Evolutionary conservation across 2,113 vertebrate species (phyloP).

Genomic region (Zosterops hypoxanthus): DNA sequence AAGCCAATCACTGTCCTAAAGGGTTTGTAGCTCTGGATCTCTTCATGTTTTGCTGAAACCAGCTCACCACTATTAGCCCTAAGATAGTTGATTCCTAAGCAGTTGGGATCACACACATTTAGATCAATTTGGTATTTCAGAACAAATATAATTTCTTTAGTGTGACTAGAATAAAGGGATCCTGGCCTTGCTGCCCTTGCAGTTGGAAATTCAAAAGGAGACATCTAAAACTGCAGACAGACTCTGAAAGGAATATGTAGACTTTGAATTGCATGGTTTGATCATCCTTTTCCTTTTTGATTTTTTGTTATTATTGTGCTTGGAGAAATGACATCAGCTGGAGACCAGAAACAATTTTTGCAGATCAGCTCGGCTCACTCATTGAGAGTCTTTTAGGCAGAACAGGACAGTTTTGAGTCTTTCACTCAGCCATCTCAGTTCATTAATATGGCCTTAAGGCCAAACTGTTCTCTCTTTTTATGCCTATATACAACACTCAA

Average conservation of each 20-base stretch:
- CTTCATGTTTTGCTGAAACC: not conserved
- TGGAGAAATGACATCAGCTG: not conserved
- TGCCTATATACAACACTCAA: not conserved
- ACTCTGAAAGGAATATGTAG: not conserved
- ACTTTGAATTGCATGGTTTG: not conserved
- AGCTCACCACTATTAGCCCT: not conserved
- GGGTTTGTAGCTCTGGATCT: not conserved
- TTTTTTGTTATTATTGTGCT: not conserved
- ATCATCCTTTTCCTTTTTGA: not conserved
- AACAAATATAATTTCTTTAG: not conserved
- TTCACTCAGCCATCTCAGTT: not conserved
- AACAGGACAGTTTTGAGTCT: not conserved
- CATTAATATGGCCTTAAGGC: not conserved
- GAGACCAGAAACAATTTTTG: not conserved
- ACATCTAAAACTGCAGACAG: not conserved
- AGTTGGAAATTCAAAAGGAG: not conserved
- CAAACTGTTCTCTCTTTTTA: not conserved
- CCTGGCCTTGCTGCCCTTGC: not conserved
- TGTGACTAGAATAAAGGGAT: not conserved
- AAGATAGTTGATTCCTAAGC: not conserved
- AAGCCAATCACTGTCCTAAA: not conserved
- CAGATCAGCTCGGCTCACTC: not conserved
- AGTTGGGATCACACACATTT: not conserved
- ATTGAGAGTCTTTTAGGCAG: not conserved
- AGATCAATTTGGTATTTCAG: not conserved